Percentiles rank a stretch among this genome's conserved stretches.
phyloP scores from a whole-genome alignment of 2,113 vertebrate species.

The Nesoenas mayeri region DNA sequence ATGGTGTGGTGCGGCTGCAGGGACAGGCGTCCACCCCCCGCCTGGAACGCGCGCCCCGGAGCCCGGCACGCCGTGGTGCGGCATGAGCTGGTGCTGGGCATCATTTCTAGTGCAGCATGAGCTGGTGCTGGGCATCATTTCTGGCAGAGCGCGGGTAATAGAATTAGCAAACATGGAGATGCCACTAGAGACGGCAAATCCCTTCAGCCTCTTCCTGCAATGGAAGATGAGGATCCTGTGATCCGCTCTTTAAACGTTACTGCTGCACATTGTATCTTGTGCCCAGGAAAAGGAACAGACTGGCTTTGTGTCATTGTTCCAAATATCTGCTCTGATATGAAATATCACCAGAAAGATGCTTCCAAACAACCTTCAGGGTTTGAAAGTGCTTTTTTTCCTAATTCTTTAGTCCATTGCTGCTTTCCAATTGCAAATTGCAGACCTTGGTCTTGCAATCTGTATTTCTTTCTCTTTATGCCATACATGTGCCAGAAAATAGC shows the following conservation, averaged over 20 bases:
- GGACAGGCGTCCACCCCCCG: too few species aligned
- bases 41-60: too few species aligned
- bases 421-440: not conserved
- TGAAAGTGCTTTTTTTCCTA: not conserved
- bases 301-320: not conserved
- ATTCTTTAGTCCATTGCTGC: not conserved
- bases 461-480: not conserved
- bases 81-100: too few species aligned
- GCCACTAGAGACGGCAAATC: not conserved
- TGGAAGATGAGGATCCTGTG: not conserved
- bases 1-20: too few species aligned
- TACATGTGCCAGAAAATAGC: not conserved
- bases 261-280: not conserved
- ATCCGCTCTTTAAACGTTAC: not conserved
- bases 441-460: not conserved
- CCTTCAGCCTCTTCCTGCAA: not conserved
- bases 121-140: not conserved
- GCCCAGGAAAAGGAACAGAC: not conserved
- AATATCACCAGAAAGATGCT: not conserved
- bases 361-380: not conserved
- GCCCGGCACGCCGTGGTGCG: too few species aligned
- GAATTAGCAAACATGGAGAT: not conserved
- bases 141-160: not conserved
- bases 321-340: not conserved
- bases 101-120: too few species aligned